Evolutionary conservation across 2,113 vertebrate genomes (phyloP).

Genomic region (Ginglymostoma cirratum): DNA sequence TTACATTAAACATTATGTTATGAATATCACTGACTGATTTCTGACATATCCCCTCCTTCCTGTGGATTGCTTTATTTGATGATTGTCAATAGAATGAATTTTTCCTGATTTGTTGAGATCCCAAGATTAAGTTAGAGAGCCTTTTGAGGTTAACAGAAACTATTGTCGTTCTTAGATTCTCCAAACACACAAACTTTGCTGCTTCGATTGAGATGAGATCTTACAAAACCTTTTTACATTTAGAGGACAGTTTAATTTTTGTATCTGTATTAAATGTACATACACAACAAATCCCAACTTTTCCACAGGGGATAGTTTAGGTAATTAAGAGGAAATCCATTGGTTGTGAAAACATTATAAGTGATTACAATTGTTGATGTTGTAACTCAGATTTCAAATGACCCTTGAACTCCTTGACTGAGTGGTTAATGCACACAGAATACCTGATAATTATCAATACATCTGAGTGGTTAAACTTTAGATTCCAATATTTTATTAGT

Average conservation of each 20-base stretch:
- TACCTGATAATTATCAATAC: not conserved
- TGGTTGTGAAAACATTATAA: not conserved
- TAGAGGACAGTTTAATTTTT: not conserved
- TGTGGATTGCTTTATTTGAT: not conserved
- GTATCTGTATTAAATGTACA: not conserved
- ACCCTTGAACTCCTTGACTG: not conserved
- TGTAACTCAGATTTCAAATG: slow-evolving; percentile 29
- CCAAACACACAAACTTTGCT: not conserved
- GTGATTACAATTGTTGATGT: not conserved
- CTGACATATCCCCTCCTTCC: not conserved
- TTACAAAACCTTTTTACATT: slow-evolving; percentile 20
- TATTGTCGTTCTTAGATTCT: not conserved
- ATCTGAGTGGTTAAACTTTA: not conserved
- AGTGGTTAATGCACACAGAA: not conserved
- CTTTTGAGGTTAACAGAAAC: not conserved
- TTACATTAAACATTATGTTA: not conserved
- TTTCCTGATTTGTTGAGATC: not conserved
- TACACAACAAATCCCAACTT: not conserved
- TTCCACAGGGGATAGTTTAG: not conserved
- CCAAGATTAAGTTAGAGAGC: not conserved
- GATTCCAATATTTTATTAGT: not conserved
- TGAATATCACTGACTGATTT: not conserved
- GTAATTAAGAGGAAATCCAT: slow-evolving; percentile 19
- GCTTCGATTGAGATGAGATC: not conserved
- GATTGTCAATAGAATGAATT: not conserved